phyloP scores from a whole-genome alignment of 2,797 vertebrate species.

The Xenopus petersii region DNA sequence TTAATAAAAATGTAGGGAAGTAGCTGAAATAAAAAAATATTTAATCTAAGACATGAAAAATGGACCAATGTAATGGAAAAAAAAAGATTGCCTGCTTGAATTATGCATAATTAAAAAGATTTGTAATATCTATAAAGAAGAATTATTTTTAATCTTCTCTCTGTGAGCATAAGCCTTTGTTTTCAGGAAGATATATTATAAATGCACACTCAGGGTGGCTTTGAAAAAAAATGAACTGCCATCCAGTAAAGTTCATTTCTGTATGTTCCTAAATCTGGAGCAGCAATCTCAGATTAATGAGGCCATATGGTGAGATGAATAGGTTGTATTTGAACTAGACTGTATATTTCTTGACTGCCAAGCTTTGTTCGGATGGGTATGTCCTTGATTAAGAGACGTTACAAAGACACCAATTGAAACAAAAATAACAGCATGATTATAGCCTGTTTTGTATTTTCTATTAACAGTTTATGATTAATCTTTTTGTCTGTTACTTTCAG shows the following conservation, averaged over 20 bases:
- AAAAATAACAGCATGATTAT: no score
- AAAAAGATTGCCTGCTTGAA: conserved; percentile 25
- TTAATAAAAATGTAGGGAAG: conserved; percentile 26
- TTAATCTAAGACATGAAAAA: conserved; percentile 27
- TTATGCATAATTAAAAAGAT: conserved; percentile 40
- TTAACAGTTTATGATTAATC: no score
- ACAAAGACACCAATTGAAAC: no score
- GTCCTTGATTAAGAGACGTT: conserved; percentile 3
- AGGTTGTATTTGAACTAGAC: conserved; percentile 18
- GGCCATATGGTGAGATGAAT: conserved; percentile 30
- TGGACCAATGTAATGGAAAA: conserved; percentile 33
- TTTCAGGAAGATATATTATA: conserved; percentile 15
- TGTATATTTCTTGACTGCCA: neutral
- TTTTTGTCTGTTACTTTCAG: no score
- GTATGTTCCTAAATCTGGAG: conserved; percentile 13
- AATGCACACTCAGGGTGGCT: neutral
- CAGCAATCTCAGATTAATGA: conserved; percentile 26
- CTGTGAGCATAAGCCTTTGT: conserved; percentile 16
- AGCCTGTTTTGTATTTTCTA: no score
- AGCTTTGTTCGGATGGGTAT: conserved; percentile 24
- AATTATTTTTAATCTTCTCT: conserved; percentile 13
- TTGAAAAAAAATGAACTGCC: conserved; percentile 17
- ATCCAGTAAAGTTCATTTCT: conserved; percentile 17
- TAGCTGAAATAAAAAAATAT: conserved; percentile 14
- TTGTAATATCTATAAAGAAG: conserved; percentile 30